Percentiles rank a stretch among this genome's conserved stretches.
These are phyloP conservation scores for Theocolax elegans DNA, from an alignment of 1,140 invertebrate species.

Conservation along the genomic window DNA sequence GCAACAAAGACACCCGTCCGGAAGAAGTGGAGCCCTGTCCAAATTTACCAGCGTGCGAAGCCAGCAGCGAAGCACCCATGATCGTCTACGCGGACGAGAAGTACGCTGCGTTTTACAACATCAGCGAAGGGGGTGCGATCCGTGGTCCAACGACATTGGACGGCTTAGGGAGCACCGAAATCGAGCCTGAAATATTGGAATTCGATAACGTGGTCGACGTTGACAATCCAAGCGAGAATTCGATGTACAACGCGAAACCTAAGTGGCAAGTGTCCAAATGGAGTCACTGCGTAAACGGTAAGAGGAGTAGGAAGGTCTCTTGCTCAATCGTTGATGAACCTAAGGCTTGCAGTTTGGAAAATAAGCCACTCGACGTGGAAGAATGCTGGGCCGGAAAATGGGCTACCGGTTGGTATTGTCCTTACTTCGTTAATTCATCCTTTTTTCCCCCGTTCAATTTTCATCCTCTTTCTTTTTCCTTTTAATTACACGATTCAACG, in stretches of 20 bases:
- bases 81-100: slow-evolving; percentile 54
- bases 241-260: slow-evolving; percentile 55
- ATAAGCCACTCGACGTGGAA: slow-evolving; percentile 48
- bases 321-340: slow-evolving; percentile 51
- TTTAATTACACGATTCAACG: no score
- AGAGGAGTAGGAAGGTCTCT: slow-evolving; percentile 52
- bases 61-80: slow-evolving; percentile 50
- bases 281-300: slow-evolving; percentile 52
- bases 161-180: slow-evolving; percentile 44
- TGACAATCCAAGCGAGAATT: slow-evolving; percentile 46
- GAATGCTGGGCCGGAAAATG: slow-evolving; percentile 56
- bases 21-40: slow-evolving; percentile 74
- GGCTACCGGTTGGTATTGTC: slow-evolving; percentile 48
- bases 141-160: not conserved
- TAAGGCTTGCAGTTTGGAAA: slow-evolving; percentile 46
- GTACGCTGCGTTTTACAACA: slow-evolving; percentile 55
- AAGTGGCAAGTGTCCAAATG: slow-evolving; percentile 60
- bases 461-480: not conserved
- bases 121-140: slow-evolving; percentile 45
- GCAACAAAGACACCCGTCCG: slow-evolving; percentile 70
- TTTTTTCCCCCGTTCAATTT: not conserved
- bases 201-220: slow-evolving; percentile 60
- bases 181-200: slow-evolving; percentile 58
- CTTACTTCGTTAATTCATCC: not conserved
- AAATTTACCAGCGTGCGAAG: slow-evolving; percentile 69